phyloP scores from a whole-genome alignment of 2,888 invertebrate species.

The Laothoe populi region DNA sequence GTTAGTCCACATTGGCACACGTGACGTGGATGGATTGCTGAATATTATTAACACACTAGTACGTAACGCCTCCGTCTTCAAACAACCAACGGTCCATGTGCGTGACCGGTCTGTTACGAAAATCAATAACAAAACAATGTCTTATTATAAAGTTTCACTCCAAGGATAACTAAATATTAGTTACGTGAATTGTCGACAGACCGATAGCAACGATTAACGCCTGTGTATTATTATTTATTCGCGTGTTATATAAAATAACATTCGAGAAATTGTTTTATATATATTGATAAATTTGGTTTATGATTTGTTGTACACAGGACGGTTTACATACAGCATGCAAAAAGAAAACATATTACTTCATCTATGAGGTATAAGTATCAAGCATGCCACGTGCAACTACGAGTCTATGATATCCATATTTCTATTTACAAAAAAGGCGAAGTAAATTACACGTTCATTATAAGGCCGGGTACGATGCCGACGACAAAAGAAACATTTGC shows the following conservation, averaged over 20 bases:
- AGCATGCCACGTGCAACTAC: not conserved
- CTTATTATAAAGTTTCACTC: slow-evolving; percentile 53
- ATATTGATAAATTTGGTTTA: not conserved
- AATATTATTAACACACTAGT: slow-evolving; percentile 49
- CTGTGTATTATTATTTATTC: not conserved
- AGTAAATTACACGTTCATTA: not conserved
- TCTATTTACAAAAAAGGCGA: not conserved
- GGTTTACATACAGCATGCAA: not conserved
- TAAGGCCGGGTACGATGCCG: not conserved
- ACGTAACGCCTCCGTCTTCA: slow-evolving; percentile 26
- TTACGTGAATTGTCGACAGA: slow-evolving; percentile 5
- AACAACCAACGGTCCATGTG: slow-evolving; percentile 44
- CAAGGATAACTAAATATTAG: slow-evolving; percentile 43
- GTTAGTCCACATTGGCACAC: slow-evolving; percentile 65
- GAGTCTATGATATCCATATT: not conserved
- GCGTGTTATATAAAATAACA: not conserved
- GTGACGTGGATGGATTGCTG: slow-evolving; percentile 60
- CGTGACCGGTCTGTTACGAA: slow-evolving; percentile 59
- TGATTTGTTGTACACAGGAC: not conserved
- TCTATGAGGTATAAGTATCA: not conserved
- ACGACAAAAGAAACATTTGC: not conserved
- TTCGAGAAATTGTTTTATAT: not conserved
- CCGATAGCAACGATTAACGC: not conserved
- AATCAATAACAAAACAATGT: slow-evolving; percentile 62
- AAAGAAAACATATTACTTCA: not conserved